A percentile compares a stretch with the other conserved stretches of the same genome.
Evolutionary conservation across 2,797 vertebrate genomes (phyloP).

Genomic region (Mastacembelus armatus): DNA sequence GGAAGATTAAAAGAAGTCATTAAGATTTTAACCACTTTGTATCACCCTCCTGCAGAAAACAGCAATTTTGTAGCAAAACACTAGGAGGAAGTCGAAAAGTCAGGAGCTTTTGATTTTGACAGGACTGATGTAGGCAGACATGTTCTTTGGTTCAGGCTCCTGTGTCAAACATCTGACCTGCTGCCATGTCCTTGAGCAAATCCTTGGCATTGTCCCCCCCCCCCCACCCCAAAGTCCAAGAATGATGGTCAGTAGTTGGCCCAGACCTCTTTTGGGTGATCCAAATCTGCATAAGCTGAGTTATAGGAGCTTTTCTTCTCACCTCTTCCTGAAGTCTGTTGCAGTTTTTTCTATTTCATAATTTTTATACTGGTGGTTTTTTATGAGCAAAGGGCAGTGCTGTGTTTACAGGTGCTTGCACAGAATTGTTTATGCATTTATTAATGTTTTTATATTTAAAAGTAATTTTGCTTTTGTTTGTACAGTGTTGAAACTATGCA

Average conservation of each 20-base stretch:
- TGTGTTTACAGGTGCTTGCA: conserved; percentile 52
- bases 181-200: conserved; percentile 15
- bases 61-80: conserved; percentile 3
- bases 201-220: not conserved
- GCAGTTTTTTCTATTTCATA: conserved; percentile 55
- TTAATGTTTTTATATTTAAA: conserved; percentile 24
- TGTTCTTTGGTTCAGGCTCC: not conserved
- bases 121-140: conserved; percentile 3
- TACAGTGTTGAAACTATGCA: conserved; percentile 59
- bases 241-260: not conserved
- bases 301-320: conserved; percentile 17
- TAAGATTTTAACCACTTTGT: conserved; percentile 13
- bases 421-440: conserved; percentile 40
- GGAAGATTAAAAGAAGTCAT: too few species aligned
- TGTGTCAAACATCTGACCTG: not conserved
- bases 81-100: not conserved
- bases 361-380: conserved; percentile 49
- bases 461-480: conserved; percentile 31
- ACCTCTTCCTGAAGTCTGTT: conserved; percentile 20
- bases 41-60: conserved; percentile 4
- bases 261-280: conserved; percentile 30
- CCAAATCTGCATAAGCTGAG: conserved; percentile 36
- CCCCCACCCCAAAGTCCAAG: too few species aligned
- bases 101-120: conserved; percentile 1
- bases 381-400: conserved; percentile 15